Evolutionary conservation across 2,113 vertebrate species (phyloP).

Genomic region (Nerophis lumbriciformis): DNA sequence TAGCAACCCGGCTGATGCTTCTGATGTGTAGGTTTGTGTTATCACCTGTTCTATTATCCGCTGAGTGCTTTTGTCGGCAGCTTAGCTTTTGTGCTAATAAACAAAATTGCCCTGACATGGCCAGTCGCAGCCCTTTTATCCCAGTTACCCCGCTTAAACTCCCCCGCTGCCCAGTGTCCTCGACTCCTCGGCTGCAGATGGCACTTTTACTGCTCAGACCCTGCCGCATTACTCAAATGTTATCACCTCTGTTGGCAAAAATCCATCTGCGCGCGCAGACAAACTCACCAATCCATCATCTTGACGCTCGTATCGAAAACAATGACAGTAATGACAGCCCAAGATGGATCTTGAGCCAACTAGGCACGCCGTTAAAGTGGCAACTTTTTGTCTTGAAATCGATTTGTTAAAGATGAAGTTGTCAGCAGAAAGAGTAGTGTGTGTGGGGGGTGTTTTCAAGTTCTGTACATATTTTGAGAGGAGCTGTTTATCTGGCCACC

Average conservation of each 20-base stretch:
- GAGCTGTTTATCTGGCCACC: conserved; percentile 14
- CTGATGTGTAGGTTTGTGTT: neutral
- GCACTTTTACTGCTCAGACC: conserved; percentile 45
- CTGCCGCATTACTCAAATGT: conserved; percentile 59
- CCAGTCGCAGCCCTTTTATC: conserved; percentile 15
- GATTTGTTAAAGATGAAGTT: conserved; percentile 50
- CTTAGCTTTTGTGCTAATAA: too few relatives aligned
- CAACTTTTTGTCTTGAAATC: conserved; percentile 48
- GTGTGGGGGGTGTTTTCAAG: conserved; percentile 7
- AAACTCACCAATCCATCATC: conserved; percentile 59
- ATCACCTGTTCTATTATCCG: neutral
- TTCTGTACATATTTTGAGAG: conserved; percentile 26
- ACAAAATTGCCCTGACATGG: conserved; percentile 18
- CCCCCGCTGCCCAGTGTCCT: conserved; percentile 16
- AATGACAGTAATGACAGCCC: conserved; percentile 54
- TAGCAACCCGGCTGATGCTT: conserved; percentile 33
- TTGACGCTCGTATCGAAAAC: conserved; percentile 55
- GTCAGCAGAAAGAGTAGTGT: conserved; percentile 33
- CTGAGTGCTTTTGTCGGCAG: neutral
- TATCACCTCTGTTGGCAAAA: conserved; percentile 55
- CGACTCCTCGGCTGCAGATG: conserved; percentile 48
- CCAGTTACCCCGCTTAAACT: conserved; percentile 30
- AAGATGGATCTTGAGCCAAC: conserved; percentile 49
- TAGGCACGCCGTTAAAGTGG: conserved; percentile 26
- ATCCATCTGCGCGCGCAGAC: conserved; percentile 55